These are phyloP conservation scores for Ooceraea biroi DNA, from an alignment of 1,140 invertebrate genomes.

Conservation along the genomic window DNA sequence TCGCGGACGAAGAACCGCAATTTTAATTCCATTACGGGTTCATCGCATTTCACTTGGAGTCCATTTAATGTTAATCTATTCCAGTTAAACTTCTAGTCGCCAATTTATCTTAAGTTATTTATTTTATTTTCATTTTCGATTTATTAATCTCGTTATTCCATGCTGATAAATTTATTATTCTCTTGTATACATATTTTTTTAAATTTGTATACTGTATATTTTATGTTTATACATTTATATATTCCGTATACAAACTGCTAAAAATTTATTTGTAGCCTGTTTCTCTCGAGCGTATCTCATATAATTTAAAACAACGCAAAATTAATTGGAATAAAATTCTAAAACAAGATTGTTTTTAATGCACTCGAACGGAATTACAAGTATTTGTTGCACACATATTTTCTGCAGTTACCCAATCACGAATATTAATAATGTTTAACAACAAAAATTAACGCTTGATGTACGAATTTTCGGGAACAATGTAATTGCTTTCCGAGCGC, in stretches of 20 bases:
- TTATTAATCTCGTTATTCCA: background rate
- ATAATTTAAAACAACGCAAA: no score
- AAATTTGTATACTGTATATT: no score
- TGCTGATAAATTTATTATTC: no score
- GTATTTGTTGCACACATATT: no score
- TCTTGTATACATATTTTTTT: no score
- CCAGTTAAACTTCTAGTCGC: background rate
- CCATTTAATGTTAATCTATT: background rate
- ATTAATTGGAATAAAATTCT: no score
- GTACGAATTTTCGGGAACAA: background rate
- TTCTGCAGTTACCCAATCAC: background rate
- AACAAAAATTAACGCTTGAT: background rate
- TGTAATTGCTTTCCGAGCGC: slow-evolving; percentile 13
- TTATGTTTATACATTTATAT: no score
- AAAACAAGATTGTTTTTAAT: no score
- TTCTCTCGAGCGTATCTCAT: no score
- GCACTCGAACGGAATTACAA: no score
- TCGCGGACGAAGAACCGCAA: background rate
- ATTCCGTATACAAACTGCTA: no score
- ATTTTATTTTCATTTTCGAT: background rate
- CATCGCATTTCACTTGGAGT: background rate
- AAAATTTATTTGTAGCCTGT: no score
- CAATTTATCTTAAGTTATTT: background rate
- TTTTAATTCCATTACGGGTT: slow-evolving; percentile 18
- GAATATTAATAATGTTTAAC: slow-evolving; percentile 9